phyloP scores from a whole-genome alignment of 2,888 invertebrate genomes.

The Orthosia incerta region DNA sequence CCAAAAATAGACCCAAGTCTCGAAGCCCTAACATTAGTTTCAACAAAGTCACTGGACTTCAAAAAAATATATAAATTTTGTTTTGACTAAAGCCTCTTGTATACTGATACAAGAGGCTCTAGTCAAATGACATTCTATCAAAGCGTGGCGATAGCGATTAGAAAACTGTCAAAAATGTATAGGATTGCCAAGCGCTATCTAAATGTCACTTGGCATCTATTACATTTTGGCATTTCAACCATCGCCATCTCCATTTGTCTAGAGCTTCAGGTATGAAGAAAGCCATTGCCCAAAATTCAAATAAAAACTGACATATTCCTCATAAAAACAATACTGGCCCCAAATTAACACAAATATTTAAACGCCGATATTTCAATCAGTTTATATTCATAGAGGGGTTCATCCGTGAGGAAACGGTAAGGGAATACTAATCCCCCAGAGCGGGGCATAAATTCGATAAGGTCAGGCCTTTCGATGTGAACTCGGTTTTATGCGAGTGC shows the following conservation, averaged over 20 bases:
- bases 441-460: conserved; percentile 50
- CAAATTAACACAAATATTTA: conserved; percentile 57
- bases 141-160: too few species aligned
- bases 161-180: too few species aligned
- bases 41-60: neutral
- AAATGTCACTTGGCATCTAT: too few species aligned
- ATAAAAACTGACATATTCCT: neutral
- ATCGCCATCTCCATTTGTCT: too few species aligned
- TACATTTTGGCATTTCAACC: too few species aligned
- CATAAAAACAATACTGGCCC: conserved; percentile 6
- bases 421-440: conserved; percentile 64
- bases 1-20: neutral
- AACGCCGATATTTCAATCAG: conserved; percentile 59
- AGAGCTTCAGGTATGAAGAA: neutral
- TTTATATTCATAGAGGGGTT: conserved; percentile 66
- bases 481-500: conserved; percentile 26
- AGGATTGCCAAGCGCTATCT: too few species aligned
- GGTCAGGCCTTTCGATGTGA: conserved; percentile 37
- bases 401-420: conserved; percentile 54
- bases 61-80: too few species aligned
- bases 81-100: too few species aligned
- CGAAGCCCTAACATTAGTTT: neutral
- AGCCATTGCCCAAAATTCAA: neutral
- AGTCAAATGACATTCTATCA: too few species aligned
- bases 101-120: neutral